phyloP scores from a whole-genome alignment of 2,888 invertebrate species.

The Pimpla rufipes region DNA sequence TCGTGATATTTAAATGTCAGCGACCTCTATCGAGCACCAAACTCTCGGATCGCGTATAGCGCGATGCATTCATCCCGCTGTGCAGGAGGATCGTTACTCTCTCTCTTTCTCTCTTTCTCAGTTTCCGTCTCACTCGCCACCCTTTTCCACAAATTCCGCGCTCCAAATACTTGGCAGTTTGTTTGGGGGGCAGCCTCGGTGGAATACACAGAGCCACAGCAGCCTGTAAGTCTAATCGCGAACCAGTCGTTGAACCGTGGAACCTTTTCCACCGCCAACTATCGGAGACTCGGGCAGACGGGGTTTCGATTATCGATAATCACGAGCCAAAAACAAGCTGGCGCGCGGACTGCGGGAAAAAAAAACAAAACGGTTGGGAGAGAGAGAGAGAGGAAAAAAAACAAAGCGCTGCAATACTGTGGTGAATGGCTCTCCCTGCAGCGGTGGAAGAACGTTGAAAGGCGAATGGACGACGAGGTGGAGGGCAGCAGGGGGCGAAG shows the following conservation, averaged over 20 bases:
- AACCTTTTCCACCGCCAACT: constrained; percentile 40
- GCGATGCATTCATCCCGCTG: constrained; percentile 20
- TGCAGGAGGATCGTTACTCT: constrained; percentile 46
- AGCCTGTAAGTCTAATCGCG: constrained; percentile 60
- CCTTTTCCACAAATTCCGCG: constrained; percentile 17
- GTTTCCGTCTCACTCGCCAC: not conserved
- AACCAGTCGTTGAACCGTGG: constrained; percentile 63
- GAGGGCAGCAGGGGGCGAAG: not conserved
- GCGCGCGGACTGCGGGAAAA: constrained; percentile 38
- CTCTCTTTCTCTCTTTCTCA: not conserved
- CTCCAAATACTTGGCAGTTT: constrained; percentile 54
- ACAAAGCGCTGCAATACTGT: constrained; percentile 17
- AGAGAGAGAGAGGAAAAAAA: constrained; percentile 1
- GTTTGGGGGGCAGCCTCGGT: constrained; percentile 51
- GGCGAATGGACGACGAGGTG: constrained; percentile 6
- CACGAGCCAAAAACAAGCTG: constrained; percentile 54
- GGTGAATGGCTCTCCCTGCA: constrained; percentile 49
- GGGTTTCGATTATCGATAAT: constrained; percentile 70
- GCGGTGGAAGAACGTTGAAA: constrained; percentile 57
- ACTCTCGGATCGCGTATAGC: constrained; percentile 41
- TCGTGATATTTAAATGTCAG: constrained; percentile 71
- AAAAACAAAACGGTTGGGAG: constrained; percentile 5
- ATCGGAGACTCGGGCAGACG: constrained; percentile 49
- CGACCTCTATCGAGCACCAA: constrained; percentile 53
- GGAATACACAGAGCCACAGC: constrained; percentile 42